Base-by-base conservation (phyloP, 2,888 invertebrate species). In the Pyrgus malvae region DNA sequence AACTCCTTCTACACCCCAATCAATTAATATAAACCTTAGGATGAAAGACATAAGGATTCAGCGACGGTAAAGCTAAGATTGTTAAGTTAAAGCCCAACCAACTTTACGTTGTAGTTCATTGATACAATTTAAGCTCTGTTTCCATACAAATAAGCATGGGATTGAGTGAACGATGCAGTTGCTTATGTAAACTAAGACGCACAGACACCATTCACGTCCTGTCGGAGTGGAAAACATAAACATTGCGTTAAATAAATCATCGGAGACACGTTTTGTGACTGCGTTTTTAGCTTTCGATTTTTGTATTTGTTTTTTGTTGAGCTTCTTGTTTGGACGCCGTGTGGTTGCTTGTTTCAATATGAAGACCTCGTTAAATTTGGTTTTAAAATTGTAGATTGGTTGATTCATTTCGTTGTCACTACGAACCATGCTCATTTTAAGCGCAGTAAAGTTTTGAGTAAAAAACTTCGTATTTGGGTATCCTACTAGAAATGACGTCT, bases 161-260 rank as follows among this genome's bases (percentile, higher is more conserved):
- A 21, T 44, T 8, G n/a, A 6, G 9, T 37, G 63, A 41, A 61
- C 44, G 35, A 55, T 61, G 57, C 49, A 58, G 62, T 62, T 68
- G 58, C 61, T 72, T 74, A 78, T 76, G 78, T 79, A 80, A 79
- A 75, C 76, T 69, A 70, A 76, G 74, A 72, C 69, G 70, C 73
- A 67, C 77, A 76, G 76, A 76, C 77, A 72, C 73, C 75, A 67
- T 72, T 70, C 78, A 76, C 76, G 78, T 78, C 78, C 79, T 78
- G 79, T 69, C 69, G 63, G 59, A 56, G 62, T 58, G 55, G 59
- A 58, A 60, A 74, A 83, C 80, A 83, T 82, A 85, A 85, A 84
- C 83, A 84, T 79, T 69, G 76, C 74, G 80, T 80, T 80, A 82
- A 80, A 83, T 87, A 87, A 86, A 87, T 86, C 87, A 86, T 82